Percentiles rank a stretch among this genome's conserved stretches.
Conservation (phyloP, 2,888 invertebrate genomes). For the Mesoligia furuncula region DNA sequence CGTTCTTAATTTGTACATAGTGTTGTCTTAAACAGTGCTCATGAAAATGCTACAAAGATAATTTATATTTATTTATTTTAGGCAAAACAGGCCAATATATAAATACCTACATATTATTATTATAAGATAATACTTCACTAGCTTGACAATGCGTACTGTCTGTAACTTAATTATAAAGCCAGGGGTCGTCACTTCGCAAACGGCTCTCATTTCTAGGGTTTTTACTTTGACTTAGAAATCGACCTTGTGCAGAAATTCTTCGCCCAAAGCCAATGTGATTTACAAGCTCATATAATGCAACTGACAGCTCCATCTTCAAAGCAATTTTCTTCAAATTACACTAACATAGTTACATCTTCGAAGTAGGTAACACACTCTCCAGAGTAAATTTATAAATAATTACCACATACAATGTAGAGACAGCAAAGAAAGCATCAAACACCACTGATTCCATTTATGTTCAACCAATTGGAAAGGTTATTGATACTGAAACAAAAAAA, state of each 20-base stretch:
- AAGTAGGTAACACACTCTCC: slow-evolving; percentile 55
- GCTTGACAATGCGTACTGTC: not conserved
- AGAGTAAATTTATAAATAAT: slow-evolving; percentile 48
- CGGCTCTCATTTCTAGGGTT: not conserved
- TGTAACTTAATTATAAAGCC: slow-evolving; percentile 36
- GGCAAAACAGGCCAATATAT: too few relatives aligned
- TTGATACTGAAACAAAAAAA: slow-evolving; percentile 46
- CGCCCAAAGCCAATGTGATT: not conserved
- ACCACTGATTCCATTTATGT: slow-evolving; percentile 29
- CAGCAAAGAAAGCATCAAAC: slow-evolving; percentile 55
- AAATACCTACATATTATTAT: too few relatives aligned
- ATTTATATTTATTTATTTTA: too few relatives aligned
- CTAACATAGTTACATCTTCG: slow-evolving; percentile 21
- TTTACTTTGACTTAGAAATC: not conserved
- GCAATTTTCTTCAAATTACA: slow-evolving; percentile 51
- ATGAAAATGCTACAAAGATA: not conserved
- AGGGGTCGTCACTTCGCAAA: slow-evolving; percentile 17
- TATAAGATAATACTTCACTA: too few relatives aligned
- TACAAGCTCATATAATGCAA: not conserved
- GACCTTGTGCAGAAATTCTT: not conserved
- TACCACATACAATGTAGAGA: slow-evolving; percentile 39
- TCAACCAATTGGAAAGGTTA: slow-evolving; percentile 54
- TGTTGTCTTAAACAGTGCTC: not conserved
- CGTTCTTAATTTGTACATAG: not conserved
- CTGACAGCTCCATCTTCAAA: slow-evolving; percentile 23